phyloP scores from a whole-genome alignment of 2,888 invertebrate genomes.

The Meganola albula region DNA sequence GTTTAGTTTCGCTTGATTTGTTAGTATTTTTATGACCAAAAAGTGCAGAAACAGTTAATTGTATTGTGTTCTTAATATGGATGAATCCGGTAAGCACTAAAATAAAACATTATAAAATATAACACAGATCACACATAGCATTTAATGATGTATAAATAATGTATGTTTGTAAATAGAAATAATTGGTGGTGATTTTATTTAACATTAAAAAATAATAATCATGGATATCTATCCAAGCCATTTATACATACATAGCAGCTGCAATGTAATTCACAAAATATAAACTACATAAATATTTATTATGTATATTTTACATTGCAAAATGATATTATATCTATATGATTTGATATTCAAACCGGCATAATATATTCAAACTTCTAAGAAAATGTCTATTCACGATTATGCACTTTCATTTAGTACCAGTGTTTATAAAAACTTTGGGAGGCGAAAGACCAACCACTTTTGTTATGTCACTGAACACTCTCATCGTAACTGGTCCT shows the following conservation, averaged over 20 bases:
- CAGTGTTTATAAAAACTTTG: neutral
- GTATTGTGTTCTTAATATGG: no score
- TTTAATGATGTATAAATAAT: no score
- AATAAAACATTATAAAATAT: no score
- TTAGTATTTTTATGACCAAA: no score
- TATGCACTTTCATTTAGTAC: constrained; percentile 14
- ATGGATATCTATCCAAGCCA: no score
- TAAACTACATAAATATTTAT: constrained; percentile 11
- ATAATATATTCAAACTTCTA: constrained; percentile 14
- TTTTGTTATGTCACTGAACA: no score
- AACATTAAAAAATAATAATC: neutral
- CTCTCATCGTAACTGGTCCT: no score
- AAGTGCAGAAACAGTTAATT: no score
- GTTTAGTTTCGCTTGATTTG: no score
- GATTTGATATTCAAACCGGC: constrained; percentile 12
- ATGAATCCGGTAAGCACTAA: no score
- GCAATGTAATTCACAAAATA: constrained; percentile 18
- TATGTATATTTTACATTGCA: constrained; percentile 19
- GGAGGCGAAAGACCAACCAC: neutral
- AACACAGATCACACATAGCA: no score
- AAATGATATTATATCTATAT: constrained; percentile 10
- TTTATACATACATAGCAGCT: constrained; percentile 17
- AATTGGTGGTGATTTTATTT: neutral
- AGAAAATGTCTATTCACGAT: constrained; percentile 15
- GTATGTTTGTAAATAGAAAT: constrained; percentile 2